Base-by-base conservation (phyloP, 2,888 invertebrate genomes). In the Pinctada fucata region DNA sequence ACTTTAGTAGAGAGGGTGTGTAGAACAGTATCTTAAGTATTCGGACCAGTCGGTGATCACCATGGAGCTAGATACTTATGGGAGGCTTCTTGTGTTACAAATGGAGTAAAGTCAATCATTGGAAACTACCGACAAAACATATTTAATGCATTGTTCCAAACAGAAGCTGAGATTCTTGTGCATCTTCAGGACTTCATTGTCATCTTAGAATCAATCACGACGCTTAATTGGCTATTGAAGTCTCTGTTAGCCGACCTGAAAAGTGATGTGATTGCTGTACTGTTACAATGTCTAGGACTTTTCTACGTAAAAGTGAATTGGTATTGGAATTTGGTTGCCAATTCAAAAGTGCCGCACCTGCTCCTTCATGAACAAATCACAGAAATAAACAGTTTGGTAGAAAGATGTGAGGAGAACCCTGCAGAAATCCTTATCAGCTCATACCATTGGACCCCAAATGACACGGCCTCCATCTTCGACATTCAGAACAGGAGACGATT, bases 81-180 rank as follows among this genome's bases (percentile, higher is more conserved):
- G 84, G 82, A 83, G 63, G 78, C 82, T 1, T 72, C 80, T 65
- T 84, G 84, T 65, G n/a, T 67, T 10, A 74, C n/a, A 48, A 68
- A 75, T 48, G 82, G 81, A 16, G 48, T 81, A 5, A 84, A 83
- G 49, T 83, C 80, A 0, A 0, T 69, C 3, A 83, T 83, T 16
- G 80, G 82, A 31, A 84, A 84, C 47, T 84, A 82, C 64, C 4
- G 74, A 6, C 80, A 83, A 13, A 85, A 83, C 58, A 50, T 82
- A 8, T 82, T 83, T 50, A 83, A 83, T 78, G 78, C 75, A 2
- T n/a, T 82, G 3, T 82, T 83, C 70, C 76, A 83, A 63, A 83
- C 80, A 6, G 50, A 77, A 6, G 83, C 78, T 2, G 80, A 82
- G 49, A 68, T 82, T 2, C 16, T 69, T 45, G 65, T 64, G 2